Evolutionary conservation across 2,113 vertebrate species (phyloP).

Genomic region (Diglossa brunneiventris): DNA sequence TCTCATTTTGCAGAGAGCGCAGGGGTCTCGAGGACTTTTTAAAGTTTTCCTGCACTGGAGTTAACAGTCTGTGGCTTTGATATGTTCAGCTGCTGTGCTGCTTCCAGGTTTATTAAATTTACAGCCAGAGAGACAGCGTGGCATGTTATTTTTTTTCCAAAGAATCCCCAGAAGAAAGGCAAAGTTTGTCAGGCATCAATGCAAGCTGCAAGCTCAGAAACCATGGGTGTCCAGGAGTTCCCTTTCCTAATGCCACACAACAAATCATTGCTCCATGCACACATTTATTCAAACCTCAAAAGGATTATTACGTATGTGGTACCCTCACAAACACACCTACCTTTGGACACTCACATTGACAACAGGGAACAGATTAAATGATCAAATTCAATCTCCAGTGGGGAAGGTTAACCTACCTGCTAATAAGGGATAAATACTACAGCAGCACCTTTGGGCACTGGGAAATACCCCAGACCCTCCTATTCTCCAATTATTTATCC

Average conservation of each 20-base stretch:
- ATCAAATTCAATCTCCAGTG: neutral
- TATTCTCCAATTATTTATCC: neutral
- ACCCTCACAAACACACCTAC: accelerated
- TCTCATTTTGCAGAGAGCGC: slow-evolving; percentile 56
- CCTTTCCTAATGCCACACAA: neutral
- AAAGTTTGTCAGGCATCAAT: neutral
- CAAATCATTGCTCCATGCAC: neutral
- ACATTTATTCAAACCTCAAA: neutral
- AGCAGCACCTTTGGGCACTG: neutral
- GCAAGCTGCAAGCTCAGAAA: neutral
- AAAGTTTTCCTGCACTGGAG: slow-evolving; percentile 32
- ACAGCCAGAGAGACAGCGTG: slow-evolving; percentile 13
- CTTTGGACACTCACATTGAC: accelerated
- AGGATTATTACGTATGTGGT: accelerated
- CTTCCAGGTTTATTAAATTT: slow-evolving; percentile 60
- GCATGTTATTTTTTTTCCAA: neutral
- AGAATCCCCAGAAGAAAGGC: neutral
- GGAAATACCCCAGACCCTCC: neutral
- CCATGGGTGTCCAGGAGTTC: neutral
- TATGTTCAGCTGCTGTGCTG: slow-evolving; percentile 7
- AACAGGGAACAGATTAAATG: neutral
- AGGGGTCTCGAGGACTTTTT: slow-evolving; percentile 53
- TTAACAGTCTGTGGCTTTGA: slow-evolving; percentile 21
- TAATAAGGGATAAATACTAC: neutral
- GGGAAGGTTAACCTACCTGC: neutral